Base-by-base conservation (phyloP, 2,797 vertebrate species). In the Parauchenoglanis ngamensis region DNA sequence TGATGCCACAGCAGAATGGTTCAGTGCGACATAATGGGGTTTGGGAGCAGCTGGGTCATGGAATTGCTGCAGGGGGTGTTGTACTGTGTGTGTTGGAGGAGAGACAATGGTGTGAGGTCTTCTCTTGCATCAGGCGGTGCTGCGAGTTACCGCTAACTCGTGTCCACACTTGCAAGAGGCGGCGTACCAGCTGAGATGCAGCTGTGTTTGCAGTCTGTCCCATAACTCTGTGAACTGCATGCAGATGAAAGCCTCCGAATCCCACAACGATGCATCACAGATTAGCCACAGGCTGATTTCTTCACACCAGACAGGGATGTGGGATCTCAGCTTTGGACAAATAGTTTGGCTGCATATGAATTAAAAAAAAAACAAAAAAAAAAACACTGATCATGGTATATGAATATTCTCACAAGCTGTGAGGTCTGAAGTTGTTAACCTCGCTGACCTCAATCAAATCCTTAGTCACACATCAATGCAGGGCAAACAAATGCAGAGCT, bases 181-280 rank as follows among this genome's bases (percentile, higher is more conserved):
- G 87, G 87, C 86, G 89, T 84, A 93, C 92, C 94, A 94, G 93
- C 93, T 92, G 93, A 94, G 92, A 90, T 77, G 92, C 95, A 96
- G 95, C 95, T 96, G 94, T 95, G 95, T 94, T 95, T 95, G 90
- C 94, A 93, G 89, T 93, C 80, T 91, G 90, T 90, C 83, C 91
- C 88, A 54, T 87, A 88, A 59, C 82, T 77, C 68, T 23, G 49
- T 56, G 82, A 90, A 92, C 67, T 23, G 79, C 63, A 88, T 28
- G 75, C 89, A 92, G 90, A 92, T 91, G 90, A 93, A 93, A 90
- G 91, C 83, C 44, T 85, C 88, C 83, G 35, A 40, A 83, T 84
- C 81, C 88, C 52, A 70, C 86, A 85, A 76, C 52, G 65, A 88
- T 65, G 46, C 73, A 85, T 82, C 25, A 35, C 73, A 88, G 79